These are phyloP conservation scores for Helicoverpa armigera DNA, from an alignment of 1,140 invertebrate species.

Conservation along the genomic window DNA sequence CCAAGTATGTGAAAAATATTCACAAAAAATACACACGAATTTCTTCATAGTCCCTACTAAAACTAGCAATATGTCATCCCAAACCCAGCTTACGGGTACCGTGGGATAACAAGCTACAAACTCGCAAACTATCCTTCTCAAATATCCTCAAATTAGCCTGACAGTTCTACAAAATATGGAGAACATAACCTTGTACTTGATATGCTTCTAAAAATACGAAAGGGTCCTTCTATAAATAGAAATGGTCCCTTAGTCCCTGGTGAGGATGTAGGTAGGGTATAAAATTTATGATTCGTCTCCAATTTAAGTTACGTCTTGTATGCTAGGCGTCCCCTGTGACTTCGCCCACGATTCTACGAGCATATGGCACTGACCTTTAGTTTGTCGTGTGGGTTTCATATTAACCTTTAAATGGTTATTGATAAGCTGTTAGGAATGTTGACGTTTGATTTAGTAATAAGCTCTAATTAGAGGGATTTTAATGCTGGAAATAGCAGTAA, in stretches of 20 bases:
- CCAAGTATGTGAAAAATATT: background rate
- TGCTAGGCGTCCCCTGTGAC: slow-evolving; percentile 7
- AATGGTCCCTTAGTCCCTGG: background rate
- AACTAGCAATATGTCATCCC: background rate
- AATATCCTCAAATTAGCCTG: background rate
- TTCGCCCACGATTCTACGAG: slow-evolving; percentile 24
- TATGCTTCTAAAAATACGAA: slow-evolving; percentile 34
- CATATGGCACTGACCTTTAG: slow-evolving; percentile 14
- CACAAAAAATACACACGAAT: background rate
- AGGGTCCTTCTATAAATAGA: slow-evolving; percentile 17
- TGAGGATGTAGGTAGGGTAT: background rate
- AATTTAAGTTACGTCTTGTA: slow-evolving; percentile 20
- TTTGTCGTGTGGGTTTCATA: background rate
- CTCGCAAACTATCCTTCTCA: background rate
- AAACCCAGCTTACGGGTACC: background rate
- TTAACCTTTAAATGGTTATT: background rate
- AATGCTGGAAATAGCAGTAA: too few species aligned
- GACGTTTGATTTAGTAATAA: background rate
- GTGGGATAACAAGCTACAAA: background rate
- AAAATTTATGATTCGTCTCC: background rate
- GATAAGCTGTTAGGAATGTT: background rate
- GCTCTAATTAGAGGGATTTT: too few species aligned
- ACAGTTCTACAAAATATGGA: slow-evolving; percentile 16
- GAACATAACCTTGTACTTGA: slow-evolving; percentile 20
- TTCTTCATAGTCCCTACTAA: background rate